Percentiles rank a stretch among this genome's conserved stretches.
Evolutionary conservation across 2,888 invertebrate species (phyloP).

Genomic region (Plebejus melissa): DNA sequence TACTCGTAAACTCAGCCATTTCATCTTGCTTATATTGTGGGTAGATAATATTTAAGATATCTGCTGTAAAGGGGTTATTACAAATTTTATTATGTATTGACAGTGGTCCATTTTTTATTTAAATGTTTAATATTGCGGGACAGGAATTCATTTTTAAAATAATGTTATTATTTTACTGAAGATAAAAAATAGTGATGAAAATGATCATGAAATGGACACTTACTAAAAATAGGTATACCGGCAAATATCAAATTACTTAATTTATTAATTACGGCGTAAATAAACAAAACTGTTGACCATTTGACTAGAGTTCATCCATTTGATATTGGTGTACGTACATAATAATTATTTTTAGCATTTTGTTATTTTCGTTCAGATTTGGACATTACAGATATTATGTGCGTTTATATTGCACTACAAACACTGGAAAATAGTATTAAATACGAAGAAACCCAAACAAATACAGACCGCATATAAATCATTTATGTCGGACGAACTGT

Average conservation of each 20-base stretch:
- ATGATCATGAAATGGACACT: no score
- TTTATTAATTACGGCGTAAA: no score
- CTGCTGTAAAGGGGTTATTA: constrained; percentile 1
- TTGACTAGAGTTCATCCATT: no score
- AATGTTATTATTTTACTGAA: no score
- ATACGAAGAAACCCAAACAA: constrained; percentile 8
- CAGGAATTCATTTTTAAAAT: no score
- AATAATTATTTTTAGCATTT: no score
- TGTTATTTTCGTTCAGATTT: neutral
- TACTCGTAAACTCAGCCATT: constrained; percentile 46
- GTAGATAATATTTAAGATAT: constrained; percentile 33
- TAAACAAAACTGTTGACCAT: no score
- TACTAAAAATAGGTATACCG: no score
- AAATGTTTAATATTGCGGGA: no score
- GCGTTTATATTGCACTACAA: neutral
- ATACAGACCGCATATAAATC: constrained; percentile 25
- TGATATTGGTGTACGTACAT: no score
- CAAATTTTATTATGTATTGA: neutral
- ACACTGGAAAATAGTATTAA: neutral
- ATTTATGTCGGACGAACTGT: constrained; percentile 18
- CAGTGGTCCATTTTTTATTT: neutral
- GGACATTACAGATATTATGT: neutral
- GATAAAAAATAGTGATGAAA: no score
- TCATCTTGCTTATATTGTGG: constrained; percentile 38
- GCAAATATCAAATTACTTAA: no score